These are phyloP conservation scores for Archips crataeganus DNA, from an alignment of 2,888 invertebrate genomes.

Conservation along the genomic window DNA sequence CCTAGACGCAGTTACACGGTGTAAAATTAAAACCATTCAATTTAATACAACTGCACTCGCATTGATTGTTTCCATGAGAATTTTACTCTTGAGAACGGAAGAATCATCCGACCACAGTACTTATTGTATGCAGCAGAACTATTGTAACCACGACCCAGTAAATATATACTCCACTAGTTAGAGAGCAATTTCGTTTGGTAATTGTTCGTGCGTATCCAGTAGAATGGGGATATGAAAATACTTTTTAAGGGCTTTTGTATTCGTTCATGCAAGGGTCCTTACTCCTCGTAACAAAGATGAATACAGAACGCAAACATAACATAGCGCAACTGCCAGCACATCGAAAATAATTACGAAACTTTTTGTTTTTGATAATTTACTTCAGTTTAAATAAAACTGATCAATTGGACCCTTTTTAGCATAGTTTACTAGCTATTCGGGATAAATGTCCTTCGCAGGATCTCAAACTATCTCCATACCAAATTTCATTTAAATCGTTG, in stretches of 20 bases:
- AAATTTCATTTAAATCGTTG: no score
- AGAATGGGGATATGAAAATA: constrained; percentile 15
- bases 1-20: constrained; percentile 56
- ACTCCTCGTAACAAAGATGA: not conserved
- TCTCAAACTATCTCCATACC: no score
- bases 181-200: constrained; percentile 25
- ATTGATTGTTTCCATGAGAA: constrained; percentile 79
- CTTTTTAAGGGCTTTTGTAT: constrained; percentile 14
- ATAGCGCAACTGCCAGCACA: not conserved
- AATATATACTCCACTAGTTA: constrained; percentile 30
- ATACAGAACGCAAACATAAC: not conserved
- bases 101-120: constrained; percentile 64
- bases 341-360: not conserved
- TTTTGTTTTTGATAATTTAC: not conserved
- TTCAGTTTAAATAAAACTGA: not conserved
- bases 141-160: constrained; percentile 44
- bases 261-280: not conserved
- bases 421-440: not conserved
- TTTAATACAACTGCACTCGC: constrained; percentile 67
- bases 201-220: constrained; percentile 15
- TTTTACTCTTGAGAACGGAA: constrained; percentile 72
- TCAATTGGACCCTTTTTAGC: not conserved
- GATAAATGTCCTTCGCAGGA: no score
- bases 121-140: constrained; percentile 55
- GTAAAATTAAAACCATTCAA: constrained; percentile 63